Evolutionary conservation across 2,113 vertebrate genomes (phyloP), one percentile per base, ranked within the genome.

Genomic region (Plectropomus leopardus): DNA sequence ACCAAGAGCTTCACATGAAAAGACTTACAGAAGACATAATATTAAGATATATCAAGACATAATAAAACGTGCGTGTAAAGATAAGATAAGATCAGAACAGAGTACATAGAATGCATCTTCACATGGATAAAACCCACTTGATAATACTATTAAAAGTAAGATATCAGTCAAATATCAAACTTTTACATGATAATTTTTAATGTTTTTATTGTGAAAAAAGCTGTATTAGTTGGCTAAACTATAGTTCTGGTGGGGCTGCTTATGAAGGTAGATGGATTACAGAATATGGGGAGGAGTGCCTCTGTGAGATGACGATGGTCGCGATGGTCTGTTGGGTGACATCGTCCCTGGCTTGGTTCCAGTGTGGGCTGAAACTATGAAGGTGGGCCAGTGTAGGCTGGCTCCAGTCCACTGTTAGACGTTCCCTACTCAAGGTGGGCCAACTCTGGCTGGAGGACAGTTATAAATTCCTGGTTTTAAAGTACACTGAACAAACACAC

Each of bases 341-440:
- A 36, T 78, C 30, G 59, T 69, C 28, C 16, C 75, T 90, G 89
- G 92, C 85, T 7, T 36, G 9, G 47, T 6, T 88, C 72, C 65
- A 54, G 13, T 48, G 57, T 83, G 59, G 30, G 40, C 34, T 45
- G 44, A 13, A 67, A 48, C 36, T 69, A 21, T 87, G 80, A 85
- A 84, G 83, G 84, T 80, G 77, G 79, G 78, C 69, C 80, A 80
- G 63, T 0, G 72, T 28, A 4, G 55, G 21, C 44, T 80, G 84
- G 83, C 81, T 75, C 59, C 42, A 21, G 2, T 78, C 70, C 80
- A 83, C 67, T 61, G 42, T 54, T 13, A 69, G 76, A 47, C 59
- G 58, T 26, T 48, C 45, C 19, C 13, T 66, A 69, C 34, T 91
- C 77, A 94, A 94, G 90, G 88, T 92, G 76, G 82, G 80, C 86